A percentile compares a stretch with the other conserved stretches of the same genome.
phyloP scores from a whole-genome alignment of 92 coral and sea anemone genomes.

The Palythoa heliodiscus region DNA sequence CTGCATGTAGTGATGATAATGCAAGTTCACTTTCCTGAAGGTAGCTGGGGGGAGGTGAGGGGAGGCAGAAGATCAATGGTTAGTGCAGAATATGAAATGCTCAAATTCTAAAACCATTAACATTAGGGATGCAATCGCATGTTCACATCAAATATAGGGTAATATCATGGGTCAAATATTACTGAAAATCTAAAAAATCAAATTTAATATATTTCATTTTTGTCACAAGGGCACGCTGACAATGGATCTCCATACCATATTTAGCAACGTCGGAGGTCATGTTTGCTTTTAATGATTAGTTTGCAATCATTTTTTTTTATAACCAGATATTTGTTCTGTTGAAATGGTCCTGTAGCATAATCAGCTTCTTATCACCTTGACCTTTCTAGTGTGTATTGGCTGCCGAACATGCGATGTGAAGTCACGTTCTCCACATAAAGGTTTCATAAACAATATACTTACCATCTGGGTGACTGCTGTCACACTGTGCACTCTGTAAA shows the following conservation, averaged over 20 bases:
- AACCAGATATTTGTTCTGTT: background rate
- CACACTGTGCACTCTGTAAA: background rate
- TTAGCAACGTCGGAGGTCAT: background rate
- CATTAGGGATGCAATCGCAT: too few relatives aligned
- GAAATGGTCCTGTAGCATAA: background rate
- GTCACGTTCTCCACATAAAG: background rate
- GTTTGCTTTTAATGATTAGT: background rate
- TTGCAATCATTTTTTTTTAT: background rate
- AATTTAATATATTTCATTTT: background rate
- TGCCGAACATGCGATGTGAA: background rate
- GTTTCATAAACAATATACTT: background rate
- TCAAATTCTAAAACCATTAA: too few relatives aligned
- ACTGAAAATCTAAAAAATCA: background rate
- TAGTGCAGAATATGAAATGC: too few relatives aligned
- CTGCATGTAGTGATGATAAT: too few relatives aligned
- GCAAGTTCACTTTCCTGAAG: too few relatives aligned
- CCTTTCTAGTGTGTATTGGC: background rate
- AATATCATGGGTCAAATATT: background rate
- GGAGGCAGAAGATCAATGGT: too few relatives aligned
- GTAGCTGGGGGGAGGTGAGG: too few relatives aligned
- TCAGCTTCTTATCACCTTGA: conserved; percentile 11
- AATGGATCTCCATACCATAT: background rate
- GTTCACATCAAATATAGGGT: background rate
- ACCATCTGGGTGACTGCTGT: background rate
- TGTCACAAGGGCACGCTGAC: background rate